Evolutionary conservation across 1,140 invertebrate genomes (phyloP).

Genomic region (Eriosoma lanigerum): DNA sequence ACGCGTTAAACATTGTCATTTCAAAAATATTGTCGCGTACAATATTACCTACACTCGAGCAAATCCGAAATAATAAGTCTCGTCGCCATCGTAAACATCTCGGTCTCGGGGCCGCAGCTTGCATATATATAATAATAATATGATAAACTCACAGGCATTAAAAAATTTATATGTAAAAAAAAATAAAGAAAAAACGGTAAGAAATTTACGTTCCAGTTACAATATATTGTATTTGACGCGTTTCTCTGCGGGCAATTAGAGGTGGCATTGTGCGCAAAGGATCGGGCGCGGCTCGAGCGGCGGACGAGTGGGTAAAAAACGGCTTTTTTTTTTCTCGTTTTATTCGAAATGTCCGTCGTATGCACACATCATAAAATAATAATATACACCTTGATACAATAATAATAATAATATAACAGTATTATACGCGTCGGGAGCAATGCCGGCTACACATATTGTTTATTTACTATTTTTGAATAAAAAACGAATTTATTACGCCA

Average conservation of each 20-base stretch:
- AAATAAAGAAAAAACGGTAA: no score
- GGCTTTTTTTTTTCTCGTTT: slow-evolving; percentile 21
- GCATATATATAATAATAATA: no score
- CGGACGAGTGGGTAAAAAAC: background rate
- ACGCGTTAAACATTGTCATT: no score
- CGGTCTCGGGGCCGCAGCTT: no score
- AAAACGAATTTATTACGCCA: slow-evolving; percentile 51
- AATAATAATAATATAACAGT: no score
- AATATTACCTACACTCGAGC: no score
- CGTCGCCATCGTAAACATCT: no score
- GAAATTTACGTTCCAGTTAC: no score
- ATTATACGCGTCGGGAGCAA: background rate
- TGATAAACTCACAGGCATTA: no score
- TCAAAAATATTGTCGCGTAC: no score
- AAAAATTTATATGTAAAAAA: no score
- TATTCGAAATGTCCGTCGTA: background rate
- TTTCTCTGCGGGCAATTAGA: slow-evolving; percentile 37
- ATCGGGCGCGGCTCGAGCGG: background rate
- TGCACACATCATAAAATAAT: background rate
- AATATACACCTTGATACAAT: background rate
- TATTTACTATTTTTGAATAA: slow-evolving; percentile 51
- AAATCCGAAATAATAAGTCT: no score
- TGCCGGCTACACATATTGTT: slow-evolving; percentile 15
- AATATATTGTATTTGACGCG: background rate
- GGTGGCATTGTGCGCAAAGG: slow-evolving; percentile 27